Conservation (phyloP, 2,797 vertebrate genomes). For the Thripadectes ignobilis region DNA sequence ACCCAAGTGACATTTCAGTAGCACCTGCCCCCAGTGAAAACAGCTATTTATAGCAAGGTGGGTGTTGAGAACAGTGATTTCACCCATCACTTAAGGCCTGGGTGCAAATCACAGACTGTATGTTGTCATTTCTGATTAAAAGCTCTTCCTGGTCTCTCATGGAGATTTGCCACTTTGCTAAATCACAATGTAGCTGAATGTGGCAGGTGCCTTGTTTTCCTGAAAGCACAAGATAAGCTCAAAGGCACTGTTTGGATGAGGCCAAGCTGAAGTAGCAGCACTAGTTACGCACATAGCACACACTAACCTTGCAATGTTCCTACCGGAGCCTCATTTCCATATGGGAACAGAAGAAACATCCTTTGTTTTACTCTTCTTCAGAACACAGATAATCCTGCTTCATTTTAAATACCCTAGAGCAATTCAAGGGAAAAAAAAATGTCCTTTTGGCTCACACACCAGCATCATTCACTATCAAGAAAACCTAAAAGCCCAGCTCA, state of each 20-base stretch:
- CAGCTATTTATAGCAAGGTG: background rate
- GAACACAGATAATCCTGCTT: background rate
- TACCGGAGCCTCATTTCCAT: background rate
- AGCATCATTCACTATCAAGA: background rate
- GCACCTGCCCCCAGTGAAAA: background rate
- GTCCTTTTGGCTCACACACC: background rate
- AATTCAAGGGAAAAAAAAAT: background rate
- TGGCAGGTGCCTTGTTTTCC: background rate
- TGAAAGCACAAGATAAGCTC: background rate
- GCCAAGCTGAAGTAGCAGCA: background rate
- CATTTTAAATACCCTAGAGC: background rate
- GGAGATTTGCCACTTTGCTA: background rate
- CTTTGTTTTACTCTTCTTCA: background rate
- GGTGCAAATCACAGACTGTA: background rate
- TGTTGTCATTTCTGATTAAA: background rate
- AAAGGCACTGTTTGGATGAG: background rate
- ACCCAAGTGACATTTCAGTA: background rate
- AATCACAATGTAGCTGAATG: background rate
- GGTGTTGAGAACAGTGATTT: background rate
- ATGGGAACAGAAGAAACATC: background rate
- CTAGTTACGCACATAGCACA: accelerated
- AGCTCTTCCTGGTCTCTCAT: background rate
- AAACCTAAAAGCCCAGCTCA: background rate
- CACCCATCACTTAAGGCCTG: background rate
- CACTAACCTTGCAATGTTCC: background rate